These are phyloP conservation scores for Heterodera schachtii DNA, from an alignment of 1,140 invertebrate species.

Conservation along the genomic window DNA sequence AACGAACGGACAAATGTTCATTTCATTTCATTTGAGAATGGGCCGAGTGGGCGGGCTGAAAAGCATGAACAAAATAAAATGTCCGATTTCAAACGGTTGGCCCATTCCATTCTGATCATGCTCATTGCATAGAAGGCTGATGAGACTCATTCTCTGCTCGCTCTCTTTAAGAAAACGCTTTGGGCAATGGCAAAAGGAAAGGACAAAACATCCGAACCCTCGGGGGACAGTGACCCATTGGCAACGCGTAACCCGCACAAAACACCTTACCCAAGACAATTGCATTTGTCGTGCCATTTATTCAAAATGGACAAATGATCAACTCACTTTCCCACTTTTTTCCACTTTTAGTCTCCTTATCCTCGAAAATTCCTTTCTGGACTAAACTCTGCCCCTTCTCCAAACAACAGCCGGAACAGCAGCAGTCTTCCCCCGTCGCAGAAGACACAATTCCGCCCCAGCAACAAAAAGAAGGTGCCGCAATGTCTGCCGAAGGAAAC, in stretches of 20 bases:
- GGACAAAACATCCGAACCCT: too few relatives aligned
- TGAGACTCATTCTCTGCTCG: neutral
- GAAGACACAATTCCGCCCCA: slow-evolving; percentile 7
- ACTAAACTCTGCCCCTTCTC: slow-evolving; percentile 3
- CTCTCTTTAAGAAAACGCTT: too few relatives aligned
- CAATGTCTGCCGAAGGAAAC: slow-evolving; percentile 30
- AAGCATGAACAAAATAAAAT: neutral
- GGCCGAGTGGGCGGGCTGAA: neutral
- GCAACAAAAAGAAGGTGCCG: neutral
- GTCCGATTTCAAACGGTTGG: neutral
- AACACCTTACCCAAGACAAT: too few relatives aligned
- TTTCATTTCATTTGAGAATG: neutral
- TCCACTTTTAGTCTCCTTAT: neutral
- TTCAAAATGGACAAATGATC: neutral
- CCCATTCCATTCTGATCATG: neutral
- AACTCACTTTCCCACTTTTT: neutral
- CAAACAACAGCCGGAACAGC: slow-evolving; percentile 7
- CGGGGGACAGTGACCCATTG: too few relatives aligned
- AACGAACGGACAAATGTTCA: neutral
- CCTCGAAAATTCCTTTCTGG: slow-evolving; percentile 15
- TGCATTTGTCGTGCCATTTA: too few relatives aligned
- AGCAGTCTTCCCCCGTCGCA: slow-evolving; percentile 7
- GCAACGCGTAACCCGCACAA: too few relatives aligned
- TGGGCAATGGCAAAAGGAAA: too few relatives aligned
- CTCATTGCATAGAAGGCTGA: neutral